Base-by-base conservation (phyloP, 2,113 vertebrate species). In the Eurystomus gularis region DNA sequence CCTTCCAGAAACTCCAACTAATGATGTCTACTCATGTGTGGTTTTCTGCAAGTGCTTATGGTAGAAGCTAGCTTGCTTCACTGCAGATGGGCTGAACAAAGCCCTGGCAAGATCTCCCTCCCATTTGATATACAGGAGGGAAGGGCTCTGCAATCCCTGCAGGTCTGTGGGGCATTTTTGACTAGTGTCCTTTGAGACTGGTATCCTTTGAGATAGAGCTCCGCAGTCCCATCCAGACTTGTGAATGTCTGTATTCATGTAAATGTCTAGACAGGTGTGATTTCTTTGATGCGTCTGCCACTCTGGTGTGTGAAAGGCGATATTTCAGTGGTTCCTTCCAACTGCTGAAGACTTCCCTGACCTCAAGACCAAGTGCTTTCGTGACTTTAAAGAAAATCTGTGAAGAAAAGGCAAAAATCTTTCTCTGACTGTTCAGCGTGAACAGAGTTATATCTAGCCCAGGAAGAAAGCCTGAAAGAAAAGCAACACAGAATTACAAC, bases 91-190 rank as follows among this genome's bases (percentile, higher is more conserved):
- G 19, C 54, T 46, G 35, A 23, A n/a, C 19, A 66, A 82, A 78
- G 33, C 17, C n/a, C 21, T 66, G 40, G 26, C n/a, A 82, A 70
- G 7, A 55, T 10, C 20, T 58, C 11, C 9, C 14, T 82, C 8
- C 11, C 7, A 11, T 55, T 1, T 46, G 23, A 48, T 1, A 0
- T 24, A 29, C 17, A 40, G 48, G 44, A 84, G 8, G 7, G 13
- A 87, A 65, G 39, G 31, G 9, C 11, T 81, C 70, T 55, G 39
- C 2, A 3, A 26, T 54, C 39, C 18, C 31, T 62, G 26, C 39
- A 85, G 54, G 20, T 48, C 42, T 60, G 29, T 1, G 4, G 4
- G 13, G 13, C 87, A 9, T 2, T 83, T 80, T 71, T 3, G 11
- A 2, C 21, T 23, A 16, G 17, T 28, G 40, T 21, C 73, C 28